A percentile compares a stretch with the other conserved stretches of the same genome.
Evolutionary conservation across 2,113 vertebrate genomes (phyloP).

Genomic region (Seriola aureovittata): DNA sequence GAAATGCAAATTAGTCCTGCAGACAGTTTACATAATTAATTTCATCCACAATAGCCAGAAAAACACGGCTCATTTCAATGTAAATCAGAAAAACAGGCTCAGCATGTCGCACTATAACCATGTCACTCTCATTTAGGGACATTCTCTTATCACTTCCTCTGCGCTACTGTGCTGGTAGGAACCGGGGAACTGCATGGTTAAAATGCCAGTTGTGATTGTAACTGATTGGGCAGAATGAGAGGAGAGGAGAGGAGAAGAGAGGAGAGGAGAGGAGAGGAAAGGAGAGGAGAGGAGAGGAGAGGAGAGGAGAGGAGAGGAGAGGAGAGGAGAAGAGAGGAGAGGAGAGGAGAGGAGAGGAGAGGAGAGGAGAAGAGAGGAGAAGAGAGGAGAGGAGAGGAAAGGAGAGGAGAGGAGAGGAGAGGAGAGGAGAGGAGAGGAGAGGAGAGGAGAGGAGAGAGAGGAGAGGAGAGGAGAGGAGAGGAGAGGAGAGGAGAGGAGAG

Average conservation of each 20-base stretch:
- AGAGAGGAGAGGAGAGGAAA: too few relatives aligned
- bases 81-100: constrained; percentile 50
- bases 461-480: too few relatives aligned
- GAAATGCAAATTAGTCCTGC: constrained; percentile 71
- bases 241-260: constrained; percentile 8
- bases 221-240: not conserved
- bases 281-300: constrained; percentile 5
- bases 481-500: not conserved
- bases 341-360: constrained; percentile 7
- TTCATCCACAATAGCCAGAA: constrained; percentile 60
- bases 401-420: not conserved
- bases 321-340: constrained; percentile 7
- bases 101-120: constrained; percentile 6
- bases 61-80: constrained; percentile 61
- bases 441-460: not conserved
- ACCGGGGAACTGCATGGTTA: not conserved
- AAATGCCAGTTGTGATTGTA: constrained; percentile 5
- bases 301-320: constrained; percentile 1
- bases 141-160: constrained; percentile 28
- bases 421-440: constrained; percentile 3
- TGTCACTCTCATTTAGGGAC: constrained; percentile 35
- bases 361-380: too few relatives aligned
- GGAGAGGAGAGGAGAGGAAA: not conserved
- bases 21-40: constrained; percentile 73
- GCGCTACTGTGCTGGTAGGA: not conserved